Evolutionary conservation across 1,140 invertebrate genomes (phyloP), one percentile per base, ranked within the genome.

Genomic region (Papilio aristodemus): DNA sequence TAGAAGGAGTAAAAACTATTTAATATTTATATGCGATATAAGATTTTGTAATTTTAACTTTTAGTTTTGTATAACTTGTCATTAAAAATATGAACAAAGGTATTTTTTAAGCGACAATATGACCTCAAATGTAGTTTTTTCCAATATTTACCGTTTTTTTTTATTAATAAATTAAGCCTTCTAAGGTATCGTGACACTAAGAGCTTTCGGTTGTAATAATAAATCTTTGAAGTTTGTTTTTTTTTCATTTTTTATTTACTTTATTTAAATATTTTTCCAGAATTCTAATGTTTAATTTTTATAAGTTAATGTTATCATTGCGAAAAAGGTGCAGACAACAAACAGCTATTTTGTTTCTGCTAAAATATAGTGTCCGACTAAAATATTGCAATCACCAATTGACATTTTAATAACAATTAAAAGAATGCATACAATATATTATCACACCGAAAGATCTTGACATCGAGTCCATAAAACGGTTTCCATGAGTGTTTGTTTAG

Each of bases 391-490:
- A 19, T 25, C 8, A 22, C 19, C 11, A 25, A 54, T 22, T 54
- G 46, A 54, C 46, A 54, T 54, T 54, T 54, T 11, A 54, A 54
- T 11, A 54, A 54, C 46, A 54, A 54, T 54, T 46, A 46, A 46
- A 54, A 54, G 3, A 22, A 25, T 22, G 14, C 19, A 13, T 22
- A 54, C 19, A 9, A 32, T 32, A 32, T 32, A 32, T 32, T 32
- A 32, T 32, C 27, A 32, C 27, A 10, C 17, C 0, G 1, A 10
- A 22, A 22, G n/a, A 19, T 50, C n/a, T 43, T 19, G 41, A 17
- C 6, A n/a, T 17, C 2, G 27, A 32, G 41, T 46, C 46, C 22
- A 54, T 54, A 54, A 54, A 54, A 54, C 46, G 46, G 5, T 22
- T 22, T 11, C 46, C 46, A 54, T 0, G 22, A 54, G 46, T 54